Conservation (phyloP, 2,888 invertebrate genomes). For the Phalera bucephala region DNA sequence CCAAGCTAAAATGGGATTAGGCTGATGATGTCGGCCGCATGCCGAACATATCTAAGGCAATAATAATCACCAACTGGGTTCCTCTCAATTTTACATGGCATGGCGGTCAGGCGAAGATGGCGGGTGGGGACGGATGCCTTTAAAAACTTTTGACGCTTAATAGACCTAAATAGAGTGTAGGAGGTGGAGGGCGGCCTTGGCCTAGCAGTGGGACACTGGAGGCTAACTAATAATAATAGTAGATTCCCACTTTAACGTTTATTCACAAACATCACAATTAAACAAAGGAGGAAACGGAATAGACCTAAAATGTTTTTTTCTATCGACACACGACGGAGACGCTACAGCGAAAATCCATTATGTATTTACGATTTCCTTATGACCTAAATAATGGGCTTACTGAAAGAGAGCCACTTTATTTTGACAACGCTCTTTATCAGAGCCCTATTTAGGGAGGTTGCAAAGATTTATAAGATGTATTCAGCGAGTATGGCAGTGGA, state of each 20-base stretch:
- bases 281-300: constrained; percentile 12
- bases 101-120: too few relatives aligned
- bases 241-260: not conserved
- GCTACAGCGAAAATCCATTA: constrained; percentile 49
- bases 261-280: not conserved
- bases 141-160: too few relatives aligned
- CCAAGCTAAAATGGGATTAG: too few relatives aligned
- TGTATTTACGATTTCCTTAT: constrained; percentile 49
- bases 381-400: constrained; percentile 41
- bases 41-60: too few relatives aligned
- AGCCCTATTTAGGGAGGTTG: constrained; percentile 12
- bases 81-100: too few relatives aligned
- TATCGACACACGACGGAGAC: constrained; percentile 13
- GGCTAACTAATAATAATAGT: too few relatives aligned
- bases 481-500: not conserved
- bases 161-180: too few relatives aligned
- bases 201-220: too few relatives aligned
- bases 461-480: constrained; percentile 8
- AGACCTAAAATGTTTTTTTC: constrained; percentile 6
- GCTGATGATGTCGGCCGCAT: too few relatives aligned
- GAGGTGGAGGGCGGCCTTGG: too few relatives aligned
- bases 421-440: constrained; percentile 20
- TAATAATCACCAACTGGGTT: too few relatives aligned
- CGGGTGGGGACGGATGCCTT: too few relatives aligned
- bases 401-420: constrained; percentile 31